Base-by-base conservation (phyloP, 2,797 vertebrate species). In the Leptoclinus maculatus region DNA sequence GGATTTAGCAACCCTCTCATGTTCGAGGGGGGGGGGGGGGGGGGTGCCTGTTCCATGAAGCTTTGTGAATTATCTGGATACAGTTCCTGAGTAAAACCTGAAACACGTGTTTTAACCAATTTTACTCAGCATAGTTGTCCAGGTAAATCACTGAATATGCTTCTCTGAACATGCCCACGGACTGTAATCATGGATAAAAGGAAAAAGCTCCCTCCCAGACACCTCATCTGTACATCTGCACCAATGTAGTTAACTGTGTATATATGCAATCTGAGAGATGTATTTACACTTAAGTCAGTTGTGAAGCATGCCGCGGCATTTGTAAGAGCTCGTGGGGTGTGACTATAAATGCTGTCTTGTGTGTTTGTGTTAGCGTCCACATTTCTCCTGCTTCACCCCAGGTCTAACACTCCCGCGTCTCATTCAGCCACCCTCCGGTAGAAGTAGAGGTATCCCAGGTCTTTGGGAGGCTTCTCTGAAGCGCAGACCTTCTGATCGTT, bases 401-500 rank as follows among this genome's bases (percentile, higher is more conserved):
- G 36, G 32, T 45, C 43, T 21, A 65, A 59, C 6, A 5, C 43
- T 47, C 43, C 71, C 7, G 57, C 12, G 78, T 86, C 95, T 96
- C 96, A 99, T 92, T 97, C 98, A 60, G 94, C 85, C 84, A 97
- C 95, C 92, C 98, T 96, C 91, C 97, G 95, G 89, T 99, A 99
- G 94, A 99, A 99, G 95, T 99, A 99, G 91, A 99, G 97, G 93
- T 99, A 99, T 76, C 98, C 98, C 94, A 99, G 94, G 93, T 99
- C 98, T 94, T 99, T 99, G 79, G 98, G 98, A 2, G 98, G 98
- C 94, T 99, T 99, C 94, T 99, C 98, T 51, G 98, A 99, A 92
- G 98, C 98, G 82, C 97, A 99, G 68, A 99, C 98, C 95, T 99
- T 99, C 95, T 99, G 98, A 93, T 99, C 98, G 0, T 99, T 99